These are phyloP conservation scores for Mustela lutreola DNA, from an alignment of 2,113 vertebrate genomes.

Conservation along the genomic window DNA sequence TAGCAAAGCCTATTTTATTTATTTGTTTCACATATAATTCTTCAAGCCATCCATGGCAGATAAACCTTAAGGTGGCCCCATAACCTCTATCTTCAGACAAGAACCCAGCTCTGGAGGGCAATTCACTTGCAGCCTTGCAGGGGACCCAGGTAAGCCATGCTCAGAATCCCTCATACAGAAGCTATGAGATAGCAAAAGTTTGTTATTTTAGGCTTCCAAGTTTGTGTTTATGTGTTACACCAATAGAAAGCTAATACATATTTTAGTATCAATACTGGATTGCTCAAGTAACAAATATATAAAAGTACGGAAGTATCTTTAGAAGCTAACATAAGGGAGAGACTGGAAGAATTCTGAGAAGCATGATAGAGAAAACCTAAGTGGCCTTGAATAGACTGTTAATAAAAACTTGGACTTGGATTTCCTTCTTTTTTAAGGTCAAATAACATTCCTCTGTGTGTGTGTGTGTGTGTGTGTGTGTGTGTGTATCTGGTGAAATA, in stretches of 20 bases:
- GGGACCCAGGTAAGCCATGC: background rate
- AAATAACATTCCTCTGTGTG: background rate
- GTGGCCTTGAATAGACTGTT: background rate
- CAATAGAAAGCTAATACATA: background rate
- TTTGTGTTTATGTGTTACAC: background rate
- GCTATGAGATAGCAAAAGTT: background rate
- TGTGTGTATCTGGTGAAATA: background rate
- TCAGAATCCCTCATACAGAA: background rate
- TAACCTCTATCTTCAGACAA: background rate
- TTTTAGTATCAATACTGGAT: background rate
- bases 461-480: background rate
- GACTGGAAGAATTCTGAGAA: background rate
- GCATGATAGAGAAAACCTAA: background rate
- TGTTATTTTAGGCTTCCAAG: background rate
- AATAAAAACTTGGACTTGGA: background rate
- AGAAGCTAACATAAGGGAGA: background rate
- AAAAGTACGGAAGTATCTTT: background rate
- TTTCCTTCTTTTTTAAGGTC: background rate
- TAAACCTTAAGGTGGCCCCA: background rate
- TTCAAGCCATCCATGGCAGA: background rate
- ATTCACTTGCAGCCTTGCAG: background rate
- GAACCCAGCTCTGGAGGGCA: background rate
- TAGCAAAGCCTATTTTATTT: background rate
- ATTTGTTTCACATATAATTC: constrained; percentile 10
- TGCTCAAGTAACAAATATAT: background rate